A percentile compares a stretch with the other conserved stretches of the same genome.
Evolutionary conservation across 2,797 vertebrate genomes (phyloP).

Genomic region (Picus viridis): DNA sequence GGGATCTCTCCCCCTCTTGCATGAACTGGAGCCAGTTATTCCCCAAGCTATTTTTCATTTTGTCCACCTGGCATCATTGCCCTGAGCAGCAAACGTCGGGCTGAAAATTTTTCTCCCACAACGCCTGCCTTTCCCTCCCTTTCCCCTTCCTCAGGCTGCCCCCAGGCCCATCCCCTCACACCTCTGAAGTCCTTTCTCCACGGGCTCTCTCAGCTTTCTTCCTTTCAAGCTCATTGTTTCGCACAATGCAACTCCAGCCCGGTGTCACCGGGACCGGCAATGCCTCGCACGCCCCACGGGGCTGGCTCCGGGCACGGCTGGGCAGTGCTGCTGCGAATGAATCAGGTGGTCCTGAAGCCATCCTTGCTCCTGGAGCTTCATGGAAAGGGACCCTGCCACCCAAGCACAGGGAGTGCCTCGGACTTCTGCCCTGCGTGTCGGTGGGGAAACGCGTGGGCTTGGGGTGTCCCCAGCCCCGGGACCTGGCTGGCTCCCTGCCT

Average conservation of each 20-base stretch:
- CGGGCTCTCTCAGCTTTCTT: background rate
- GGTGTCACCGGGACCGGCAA: too few relatives aligned
- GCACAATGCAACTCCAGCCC: background rate
- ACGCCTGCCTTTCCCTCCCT: background rate
- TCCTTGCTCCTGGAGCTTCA: background rate
- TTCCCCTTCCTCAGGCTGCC: background rate
- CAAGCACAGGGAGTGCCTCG: background rate
- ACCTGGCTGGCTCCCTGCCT: background rate
- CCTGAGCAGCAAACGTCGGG: rapidly evolving
- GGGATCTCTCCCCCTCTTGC: background rate
- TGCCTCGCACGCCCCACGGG: background rate
- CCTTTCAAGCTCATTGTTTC: background rate
- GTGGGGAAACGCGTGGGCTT: rapidly evolving
- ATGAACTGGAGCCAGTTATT: rapidly evolving
- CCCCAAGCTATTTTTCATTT: background rate
- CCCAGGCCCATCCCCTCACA: background rate
- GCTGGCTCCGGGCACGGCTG: too few relatives aligned
- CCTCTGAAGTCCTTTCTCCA: background rate
- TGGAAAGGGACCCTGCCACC: background rate
- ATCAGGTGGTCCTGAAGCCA: background rate
- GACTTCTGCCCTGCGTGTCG: too few relatives aligned
- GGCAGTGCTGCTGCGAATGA: background rate
- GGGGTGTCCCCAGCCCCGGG: background rate
- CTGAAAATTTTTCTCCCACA: background rate
- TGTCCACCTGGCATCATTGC: rapidly evolving